phyloP scores from a whole-genome alignment of 2,113 vertebrate genomes.

The Alligator mississippiensis region DNA sequence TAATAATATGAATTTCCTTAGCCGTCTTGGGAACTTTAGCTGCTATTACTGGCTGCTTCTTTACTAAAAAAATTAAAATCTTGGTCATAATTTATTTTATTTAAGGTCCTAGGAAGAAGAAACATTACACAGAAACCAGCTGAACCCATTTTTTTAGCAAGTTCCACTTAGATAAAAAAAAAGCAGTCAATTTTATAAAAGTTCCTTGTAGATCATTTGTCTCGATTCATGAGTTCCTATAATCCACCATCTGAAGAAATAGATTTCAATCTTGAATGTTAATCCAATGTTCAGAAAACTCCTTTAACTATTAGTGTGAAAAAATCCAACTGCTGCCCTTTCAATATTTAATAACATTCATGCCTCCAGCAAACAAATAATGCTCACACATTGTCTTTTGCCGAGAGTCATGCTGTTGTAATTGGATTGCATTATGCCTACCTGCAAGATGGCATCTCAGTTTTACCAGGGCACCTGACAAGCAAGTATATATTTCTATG shows the following conservation, averaged over 20 bases:
- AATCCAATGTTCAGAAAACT: conserved; percentile 67
- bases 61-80: background rate
- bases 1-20: background rate
- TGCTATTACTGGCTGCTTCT: background rate
- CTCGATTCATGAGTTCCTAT: conserved; percentile 48
- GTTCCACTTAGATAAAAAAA: background rate
- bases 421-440: conserved; percentile 36
- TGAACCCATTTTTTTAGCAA: conserved; percentile 42
- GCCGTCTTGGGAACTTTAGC: background rate
- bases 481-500: conserved; percentile 17
- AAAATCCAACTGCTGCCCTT: conserved; percentile 64
- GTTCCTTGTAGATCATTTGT: background rate
- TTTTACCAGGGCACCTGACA: conserved; percentile 46
- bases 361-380: conserved; percentile 63
- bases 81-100: conserved; percentile 11
- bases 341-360: conserved; percentile 68
- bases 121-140: conserved; percentile 21
- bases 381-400: conserved; percentile 67
- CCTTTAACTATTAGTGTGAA: conserved; percentile 68
- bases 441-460: conserved; percentile 54
- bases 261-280: conserved; percentile 50
- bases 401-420: conserved; percentile 67
- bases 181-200: background rate
- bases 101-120: conserved; percentile 42
- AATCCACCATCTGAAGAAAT: conserved; percentile 54